Percentiles rank a stretch among this genome's conserved stretches.
Conservation (phyloP, 1,140 invertebrate species). For the Thalassaphorura encarpata region DNA sequence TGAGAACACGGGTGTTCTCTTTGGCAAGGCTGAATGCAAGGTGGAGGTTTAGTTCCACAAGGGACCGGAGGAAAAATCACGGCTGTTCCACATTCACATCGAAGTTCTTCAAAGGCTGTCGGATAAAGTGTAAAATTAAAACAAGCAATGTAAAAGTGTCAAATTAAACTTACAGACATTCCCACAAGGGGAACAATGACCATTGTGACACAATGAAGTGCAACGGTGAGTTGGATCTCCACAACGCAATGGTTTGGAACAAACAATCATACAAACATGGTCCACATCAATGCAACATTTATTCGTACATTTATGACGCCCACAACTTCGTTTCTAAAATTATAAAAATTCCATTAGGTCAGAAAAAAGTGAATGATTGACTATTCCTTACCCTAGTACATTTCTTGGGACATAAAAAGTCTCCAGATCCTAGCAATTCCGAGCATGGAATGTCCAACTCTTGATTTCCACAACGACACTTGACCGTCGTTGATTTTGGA, state of each 20-base stretch:
- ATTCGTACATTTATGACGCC: slow-evolving; percentile 78
- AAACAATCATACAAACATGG: slow-evolving; percentile 73
- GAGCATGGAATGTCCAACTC: slow-evolving; percentile 69
- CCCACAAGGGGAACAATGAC: slow-evolving; percentile 73
- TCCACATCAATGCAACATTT: slow-evolving; percentile 74
- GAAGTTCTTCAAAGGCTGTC: slow-evolving; percentile 78
- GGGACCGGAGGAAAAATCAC: slow-evolving; percentile 62
- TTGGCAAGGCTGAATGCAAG: slow-evolving; percentile 64
- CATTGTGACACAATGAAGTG: slow-evolving; percentile 59
- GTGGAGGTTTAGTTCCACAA: slow-evolving; percentile 68
- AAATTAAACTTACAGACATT: slow-evolving; percentile 54
- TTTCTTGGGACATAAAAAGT: slow-evolving; percentile 70
- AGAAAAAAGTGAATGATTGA: too few relatives aligned
- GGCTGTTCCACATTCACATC: slow-evolving; percentile 78
- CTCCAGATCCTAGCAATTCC: slow-evolving; percentile 57
- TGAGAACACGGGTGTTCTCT: slow-evolving; percentile 70
- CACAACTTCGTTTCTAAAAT: slow-evolving; percentile 62
- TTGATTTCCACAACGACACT: slow-evolving; percentile 84
- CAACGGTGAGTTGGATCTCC: background rate
- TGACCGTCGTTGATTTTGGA: slow-evolving; percentile 59
- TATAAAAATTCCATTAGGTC: slow-evolving; percentile 8
- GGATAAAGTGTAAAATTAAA: background rate
- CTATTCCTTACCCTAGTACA: slow-evolving; percentile 61
- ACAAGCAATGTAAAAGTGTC: too few relatives aligned
- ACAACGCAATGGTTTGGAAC: slow-evolving; percentile 60